Evolutionary conservation across 2,113 vertebrate species (phyloP).

Genomic region (Glaucomys volans): DNA sequence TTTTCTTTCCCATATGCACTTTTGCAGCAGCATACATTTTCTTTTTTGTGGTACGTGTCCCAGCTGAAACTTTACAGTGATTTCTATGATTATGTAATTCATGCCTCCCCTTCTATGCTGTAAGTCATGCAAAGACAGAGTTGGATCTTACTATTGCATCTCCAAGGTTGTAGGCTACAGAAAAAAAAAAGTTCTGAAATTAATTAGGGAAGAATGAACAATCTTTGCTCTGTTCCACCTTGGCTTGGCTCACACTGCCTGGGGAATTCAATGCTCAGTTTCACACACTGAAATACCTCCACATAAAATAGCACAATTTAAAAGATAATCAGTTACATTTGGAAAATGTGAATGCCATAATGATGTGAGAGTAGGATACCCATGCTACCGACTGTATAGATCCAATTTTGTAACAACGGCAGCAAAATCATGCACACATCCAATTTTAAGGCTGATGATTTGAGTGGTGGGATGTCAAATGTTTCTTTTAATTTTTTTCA

Average conservation of each 20-base stretch:
- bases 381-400: neutral
- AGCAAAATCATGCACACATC: neutral
- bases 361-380: neutral
- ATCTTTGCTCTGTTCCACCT: neutral
- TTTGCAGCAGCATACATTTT: neutral
- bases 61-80: neutral
- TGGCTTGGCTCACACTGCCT: neutral
- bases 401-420: neutral
- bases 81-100: neutral
- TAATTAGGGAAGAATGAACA: neutral
- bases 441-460: neutral
- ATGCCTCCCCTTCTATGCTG: neutral
- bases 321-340: neutral
- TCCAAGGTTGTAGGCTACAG: neutral
- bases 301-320: slow-evolving; percentile 14
- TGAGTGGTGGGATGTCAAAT: neutral
- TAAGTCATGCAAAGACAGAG: neutral
- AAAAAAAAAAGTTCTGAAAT: neutral
- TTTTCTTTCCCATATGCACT: neutral
- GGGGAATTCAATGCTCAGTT: neutral
- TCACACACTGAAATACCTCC: neutral
- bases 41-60: neutral
- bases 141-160: neutral
- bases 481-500: neutral
- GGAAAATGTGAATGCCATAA: neutral